phyloP scores from a whole-genome alignment of 2,888 invertebrate genomes.

The Pseudeuparius sepicola region DNA sequence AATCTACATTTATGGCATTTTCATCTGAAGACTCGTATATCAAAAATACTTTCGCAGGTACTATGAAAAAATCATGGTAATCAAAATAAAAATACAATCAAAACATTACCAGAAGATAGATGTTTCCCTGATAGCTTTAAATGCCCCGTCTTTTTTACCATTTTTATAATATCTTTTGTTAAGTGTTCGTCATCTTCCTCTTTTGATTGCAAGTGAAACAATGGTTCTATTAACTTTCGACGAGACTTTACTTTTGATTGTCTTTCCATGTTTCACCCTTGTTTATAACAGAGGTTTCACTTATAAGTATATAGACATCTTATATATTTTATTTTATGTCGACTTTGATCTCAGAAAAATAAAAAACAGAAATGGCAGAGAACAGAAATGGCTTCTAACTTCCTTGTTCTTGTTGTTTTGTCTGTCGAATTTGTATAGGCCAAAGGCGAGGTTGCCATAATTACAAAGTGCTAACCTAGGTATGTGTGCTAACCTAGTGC shows the following conservation, averaged over 20 bases:
- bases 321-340: no score
- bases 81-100: not conserved
- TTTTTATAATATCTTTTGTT: conserved; percentile 61
- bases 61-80: conserved; percentile 36
- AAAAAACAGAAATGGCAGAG: no score
- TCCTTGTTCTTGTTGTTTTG: no score
- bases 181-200: conserved; percentile 59
- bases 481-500: no score
- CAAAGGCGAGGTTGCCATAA: no score
- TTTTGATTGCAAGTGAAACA: conserved; percentile 66
- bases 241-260: conserved; percentile 33
- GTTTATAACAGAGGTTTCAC: no score
- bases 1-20: conserved; percentile 49
- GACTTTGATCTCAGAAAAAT: no score
- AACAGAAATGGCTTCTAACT: no score
- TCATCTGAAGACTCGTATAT: conserved; percentile 59
- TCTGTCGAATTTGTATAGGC: no score
- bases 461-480: no score
- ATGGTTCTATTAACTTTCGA: conserved; percentile 40
- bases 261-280: conserved; percentile 32
- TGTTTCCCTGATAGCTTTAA: conserved; percentile 69
- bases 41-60: conserved; percentile 63
- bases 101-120: conserved; percentile 55
- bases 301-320: no score
- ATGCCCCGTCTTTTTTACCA: conserved; percentile 70